Percentiles rank a stretch among this genome's conserved stretches.
Evolutionary conservation across 1,140 invertebrate species (phyloP).

Genomic region (Globodera rostochiensis): DNA sequence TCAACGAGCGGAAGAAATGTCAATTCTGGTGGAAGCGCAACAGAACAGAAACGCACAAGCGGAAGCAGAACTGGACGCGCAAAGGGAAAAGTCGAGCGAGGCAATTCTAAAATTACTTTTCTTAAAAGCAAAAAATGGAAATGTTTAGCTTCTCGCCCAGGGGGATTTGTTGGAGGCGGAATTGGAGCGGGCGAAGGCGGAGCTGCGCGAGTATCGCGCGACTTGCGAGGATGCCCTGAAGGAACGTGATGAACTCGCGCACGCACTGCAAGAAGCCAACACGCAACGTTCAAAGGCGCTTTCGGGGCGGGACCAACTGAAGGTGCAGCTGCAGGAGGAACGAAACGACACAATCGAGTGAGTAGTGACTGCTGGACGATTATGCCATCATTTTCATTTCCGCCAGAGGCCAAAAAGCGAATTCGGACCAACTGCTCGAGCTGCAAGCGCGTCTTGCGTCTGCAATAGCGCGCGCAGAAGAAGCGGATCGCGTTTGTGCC

Average conservation of each 20-base stretch:
- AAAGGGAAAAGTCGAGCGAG: neutral
- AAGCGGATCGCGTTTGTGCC: neutral
- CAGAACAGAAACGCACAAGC: neutral
- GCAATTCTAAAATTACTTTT: neutral
- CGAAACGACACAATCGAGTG: neutral
- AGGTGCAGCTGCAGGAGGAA: neutral
- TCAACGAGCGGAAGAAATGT: constrained; percentile 1
- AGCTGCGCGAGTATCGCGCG: neutral
- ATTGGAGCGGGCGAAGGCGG: neutral
- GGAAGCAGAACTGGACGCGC: neutral
- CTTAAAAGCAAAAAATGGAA: neutral
- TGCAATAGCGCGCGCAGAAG: constrained; percentile 6
- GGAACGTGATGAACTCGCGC: neutral
- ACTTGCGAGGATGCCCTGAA: neutral
- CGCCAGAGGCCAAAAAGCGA: constrained; percentile 2
- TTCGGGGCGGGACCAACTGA: neutral
- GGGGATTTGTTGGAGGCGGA: neutral
- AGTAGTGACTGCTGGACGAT: neutral
- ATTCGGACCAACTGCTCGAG: neutral
- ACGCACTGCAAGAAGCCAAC: neutral
- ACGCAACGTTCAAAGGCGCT: neutral
- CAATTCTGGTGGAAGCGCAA: neutral
- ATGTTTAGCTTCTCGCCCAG: neutral
- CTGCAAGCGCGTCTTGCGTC: constrained; percentile 4
- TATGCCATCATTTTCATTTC: neutral